phyloP scores from a whole-genome alignment of 35 echinoderm and acorn worm genomes.

The Ptychodera flava region DNA sequence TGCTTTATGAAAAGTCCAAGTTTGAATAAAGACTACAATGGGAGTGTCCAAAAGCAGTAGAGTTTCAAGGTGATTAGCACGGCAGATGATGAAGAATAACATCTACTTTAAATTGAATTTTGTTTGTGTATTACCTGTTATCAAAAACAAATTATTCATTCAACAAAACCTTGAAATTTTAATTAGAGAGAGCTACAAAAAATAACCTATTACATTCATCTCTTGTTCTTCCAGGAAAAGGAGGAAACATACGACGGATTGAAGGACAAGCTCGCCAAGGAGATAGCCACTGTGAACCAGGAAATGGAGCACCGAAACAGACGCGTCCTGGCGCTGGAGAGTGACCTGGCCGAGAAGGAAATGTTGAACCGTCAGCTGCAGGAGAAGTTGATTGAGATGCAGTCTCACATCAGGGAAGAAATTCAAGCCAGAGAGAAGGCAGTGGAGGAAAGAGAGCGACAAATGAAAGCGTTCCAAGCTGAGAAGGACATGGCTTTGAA shows the following conservation, averaged over 20 bases:
- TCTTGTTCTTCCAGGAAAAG: constrained; percentile 17
- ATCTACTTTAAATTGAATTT: no score
- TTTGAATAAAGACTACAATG: no score
- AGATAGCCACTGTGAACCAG: not conserved
- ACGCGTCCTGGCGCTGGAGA: constrained; percentile 16
- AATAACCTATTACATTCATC: no score
- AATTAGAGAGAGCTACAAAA: no score
- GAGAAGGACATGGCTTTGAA: constrained; percentile 45
- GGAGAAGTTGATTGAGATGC: constrained; percentile 1
- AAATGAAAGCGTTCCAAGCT: constrained; percentile 14
- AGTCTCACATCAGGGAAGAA: not conserved
- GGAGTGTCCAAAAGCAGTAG: no score
- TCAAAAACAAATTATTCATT: no score
- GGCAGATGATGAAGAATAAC: no score
- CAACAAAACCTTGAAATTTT: no score
- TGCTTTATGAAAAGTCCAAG: no score
- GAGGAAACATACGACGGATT: not conserved
- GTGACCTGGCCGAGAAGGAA: constrained; percentile 23
- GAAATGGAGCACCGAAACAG: constrained; percentile 5
- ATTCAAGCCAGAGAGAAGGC: constrained; percentile 13
- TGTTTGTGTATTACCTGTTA: no score
- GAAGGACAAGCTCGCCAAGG: constrained; percentile 5
- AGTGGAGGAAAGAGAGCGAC: constrained; percentile 6
- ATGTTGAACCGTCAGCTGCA: constrained; percentile 13
- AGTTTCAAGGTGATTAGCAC: no score